These are phyloP conservation scores for Salarias fasciatus DNA, from an alignment of 2,797 vertebrate genomes.

Conservation along the genomic window DNA sequence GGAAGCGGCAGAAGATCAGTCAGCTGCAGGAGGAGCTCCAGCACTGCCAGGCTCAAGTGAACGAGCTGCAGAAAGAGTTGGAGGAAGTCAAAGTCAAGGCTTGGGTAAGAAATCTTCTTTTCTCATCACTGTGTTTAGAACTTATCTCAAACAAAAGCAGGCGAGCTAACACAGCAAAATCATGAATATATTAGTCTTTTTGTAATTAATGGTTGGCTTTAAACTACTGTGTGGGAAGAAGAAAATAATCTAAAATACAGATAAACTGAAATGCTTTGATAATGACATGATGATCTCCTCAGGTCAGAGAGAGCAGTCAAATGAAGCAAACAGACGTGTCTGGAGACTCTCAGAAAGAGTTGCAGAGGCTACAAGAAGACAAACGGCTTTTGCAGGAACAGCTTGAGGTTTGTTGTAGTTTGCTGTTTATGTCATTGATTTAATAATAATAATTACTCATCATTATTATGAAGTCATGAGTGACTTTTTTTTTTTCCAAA, in stretches of 20 bases:
- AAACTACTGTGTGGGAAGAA: no score
- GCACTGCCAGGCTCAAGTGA: conserved; percentile 65
- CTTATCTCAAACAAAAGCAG: no score
- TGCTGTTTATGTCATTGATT: background rate
- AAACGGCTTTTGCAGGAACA: conserved; percentile 83
- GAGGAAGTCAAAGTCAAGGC: conserved; percentile 76
- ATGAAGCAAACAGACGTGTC: conserved; percentile 64
- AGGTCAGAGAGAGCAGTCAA: conserved; percentile 78
- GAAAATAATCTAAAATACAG: background rate
- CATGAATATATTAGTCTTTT: no score
- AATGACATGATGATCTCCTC: conserved; percentile 14
- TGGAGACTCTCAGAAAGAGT: conserved; percentile 78
- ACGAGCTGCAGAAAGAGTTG: conserved; percentile 78
- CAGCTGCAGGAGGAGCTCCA: conserved; percentile 86
- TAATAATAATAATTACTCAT: background rate
- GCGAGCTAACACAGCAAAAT: no score
- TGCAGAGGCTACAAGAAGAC: conserved; percentile 82
- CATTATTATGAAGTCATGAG: background rate
- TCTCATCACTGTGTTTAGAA: no score
- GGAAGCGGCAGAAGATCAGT: conserved; percentile 87
- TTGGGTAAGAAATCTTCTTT: conserved; percentile 71
- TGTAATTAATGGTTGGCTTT: background rate
- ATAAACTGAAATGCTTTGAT: background rate
- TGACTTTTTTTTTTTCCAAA: conserved; percentile 1
- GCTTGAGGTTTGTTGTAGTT: conserved; percentile 82